These are phyloP conservation scores for Catocala nupta DNA, from an alignment of 2,888 invertebrate species.

Conservation along the genomic window DNA sequence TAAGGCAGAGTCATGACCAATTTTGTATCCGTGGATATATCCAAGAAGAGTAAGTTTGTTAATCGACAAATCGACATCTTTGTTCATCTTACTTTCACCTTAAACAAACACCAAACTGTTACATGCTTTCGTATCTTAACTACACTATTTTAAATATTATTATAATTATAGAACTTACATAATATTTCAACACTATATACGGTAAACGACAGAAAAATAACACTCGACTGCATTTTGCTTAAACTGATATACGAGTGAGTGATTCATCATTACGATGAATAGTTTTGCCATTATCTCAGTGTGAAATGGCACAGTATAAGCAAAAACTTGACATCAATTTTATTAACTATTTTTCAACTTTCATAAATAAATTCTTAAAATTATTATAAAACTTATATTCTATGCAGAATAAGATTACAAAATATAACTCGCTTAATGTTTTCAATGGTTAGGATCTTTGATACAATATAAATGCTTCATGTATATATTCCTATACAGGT, in stretches of 20 bases:
- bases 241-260: slow-evolving; percentile 54
- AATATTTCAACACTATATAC: slow-evolving; percentile 17
- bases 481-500: too few species aligned
- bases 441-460: too few species aligned
- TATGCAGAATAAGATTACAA: neutral
- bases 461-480: too few species aligned
- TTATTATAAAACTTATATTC: neutral
- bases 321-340: slow-evolving; percentile 14
- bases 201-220: slow-evolving; percentile 47
- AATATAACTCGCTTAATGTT: too few species aligned
- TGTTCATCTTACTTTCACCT: slow-evolving; percentile 32
- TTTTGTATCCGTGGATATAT: slow-evolving; percentile 17
- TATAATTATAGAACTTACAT: slow-evolving; percentile 33
- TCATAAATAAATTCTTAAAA: neutral
- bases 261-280: slow-evolving; percentile 24
- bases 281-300: slow-evolving; percentile 16
- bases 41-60: slow-evolving; percentile 13
- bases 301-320: slow-evolving; percentile 32
- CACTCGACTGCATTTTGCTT: slow-evolving; percentile 65
- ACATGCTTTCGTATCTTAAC: neutral
- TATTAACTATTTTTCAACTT: neutral
- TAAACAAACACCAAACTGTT: slow-evolving; percentile 25
- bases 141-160: neutral
- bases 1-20: slow-evolving; percentile 7
- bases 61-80: slow-evolving; percentile 4